A percentile compares a stretch with the other conserved stretches of the same genome.
Evolutionary conservation across 2,797 vertebrate genomes (phyloP).

Genomic region (Decapterus maruadsi): DNA sequence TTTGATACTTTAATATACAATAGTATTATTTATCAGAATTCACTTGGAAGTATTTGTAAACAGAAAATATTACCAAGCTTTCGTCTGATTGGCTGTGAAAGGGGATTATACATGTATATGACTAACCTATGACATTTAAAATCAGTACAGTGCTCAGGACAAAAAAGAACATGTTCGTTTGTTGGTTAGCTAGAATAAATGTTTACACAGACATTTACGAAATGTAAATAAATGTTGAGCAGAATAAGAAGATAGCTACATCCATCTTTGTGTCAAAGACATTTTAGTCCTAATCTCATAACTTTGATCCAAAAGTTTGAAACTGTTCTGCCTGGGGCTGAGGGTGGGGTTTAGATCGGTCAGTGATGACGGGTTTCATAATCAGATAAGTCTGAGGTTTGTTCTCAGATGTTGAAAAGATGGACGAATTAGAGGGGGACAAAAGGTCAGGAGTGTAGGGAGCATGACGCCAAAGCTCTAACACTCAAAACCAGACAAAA

Average conservation of each 20-base stretch:
- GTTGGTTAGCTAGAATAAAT: background rate
- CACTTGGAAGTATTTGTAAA: background rate
- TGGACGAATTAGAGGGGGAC: conserved; percentile 22
- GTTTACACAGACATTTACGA: background rate
- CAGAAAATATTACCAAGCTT: background rate
- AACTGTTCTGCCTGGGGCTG: conserved; percentile 31
- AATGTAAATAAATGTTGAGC: background rate
- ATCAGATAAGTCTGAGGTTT: conserved; percentile 65
- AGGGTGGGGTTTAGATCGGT: conserved; percentile 57
- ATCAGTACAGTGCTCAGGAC: background rate
- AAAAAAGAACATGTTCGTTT: background rate
- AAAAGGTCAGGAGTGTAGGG: conserved; percentile 39
- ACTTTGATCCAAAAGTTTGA: conserved; percentile 59
- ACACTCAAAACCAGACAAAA: background rate
- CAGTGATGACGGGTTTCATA: conserved; percentile 54
- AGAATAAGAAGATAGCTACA: background rate
- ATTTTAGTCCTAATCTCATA: conserved; percentile 50
- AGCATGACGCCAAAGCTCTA: conserved; percentile 31
- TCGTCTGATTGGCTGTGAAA: background rate
- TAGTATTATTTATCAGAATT: no score
- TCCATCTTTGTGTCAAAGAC: conserved; percentile 22
- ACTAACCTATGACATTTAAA: background rate
- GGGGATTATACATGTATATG: background rate
- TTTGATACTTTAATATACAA: no score
- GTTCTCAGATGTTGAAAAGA: conserved; percentile 59